Percentiles rank a stretch among this genome's conserved stretches.
Conservation (phyloP, 1,140 invertebrate species). For the Euborellia annulipes region DNA sequence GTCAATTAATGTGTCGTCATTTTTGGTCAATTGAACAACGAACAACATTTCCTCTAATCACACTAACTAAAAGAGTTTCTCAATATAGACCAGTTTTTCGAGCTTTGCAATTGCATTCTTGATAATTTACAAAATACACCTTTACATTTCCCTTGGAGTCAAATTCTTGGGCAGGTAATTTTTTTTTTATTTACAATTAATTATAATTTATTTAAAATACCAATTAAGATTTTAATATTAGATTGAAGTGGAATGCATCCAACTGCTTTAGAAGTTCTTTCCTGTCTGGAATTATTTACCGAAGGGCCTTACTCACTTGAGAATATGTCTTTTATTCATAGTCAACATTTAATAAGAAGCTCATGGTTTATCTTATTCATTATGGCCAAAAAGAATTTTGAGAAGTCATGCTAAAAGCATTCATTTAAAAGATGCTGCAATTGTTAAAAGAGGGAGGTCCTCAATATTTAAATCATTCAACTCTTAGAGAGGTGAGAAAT, state of each 20-base stretch:
- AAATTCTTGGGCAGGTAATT: conserved; percentile 14
- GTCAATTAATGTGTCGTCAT: conserved; percentile 56
- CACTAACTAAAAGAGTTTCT: conserved; percentile 40
- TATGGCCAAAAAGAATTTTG: too few species aligned
- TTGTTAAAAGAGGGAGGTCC: conserved; percentile 59
- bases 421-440: conserved; percentile 60
- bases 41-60: conserved; percentile 45
- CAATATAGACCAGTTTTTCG: conserved; percentile 49
- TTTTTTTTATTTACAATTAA: too few species aligned
- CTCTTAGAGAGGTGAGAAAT: conserved; percentile 46
- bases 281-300: conserved; percentile 47
- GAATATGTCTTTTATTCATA: conserved; percentile 14
- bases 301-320: conserved; percentile 45
- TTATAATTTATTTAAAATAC: too few species aligned
- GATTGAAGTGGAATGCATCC: conserved; percentile 57
- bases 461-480: conserved; percentile 37
- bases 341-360: too few species aligned
- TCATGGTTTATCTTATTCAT: too few species aligned
- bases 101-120: conserved; percentile 37
- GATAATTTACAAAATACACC: conserved; percentile 10
- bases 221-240: too few species aligned
- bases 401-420: conserved; percentile 51
- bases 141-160: conserved; percentile 10
- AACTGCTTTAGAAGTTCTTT: conserved; percentile 41
- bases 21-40: conserved; percentile 75